phyloP scores from a whole-genome alignment of 2,113 vertebrate species.

The Leptocoma aspasia region DNA sequence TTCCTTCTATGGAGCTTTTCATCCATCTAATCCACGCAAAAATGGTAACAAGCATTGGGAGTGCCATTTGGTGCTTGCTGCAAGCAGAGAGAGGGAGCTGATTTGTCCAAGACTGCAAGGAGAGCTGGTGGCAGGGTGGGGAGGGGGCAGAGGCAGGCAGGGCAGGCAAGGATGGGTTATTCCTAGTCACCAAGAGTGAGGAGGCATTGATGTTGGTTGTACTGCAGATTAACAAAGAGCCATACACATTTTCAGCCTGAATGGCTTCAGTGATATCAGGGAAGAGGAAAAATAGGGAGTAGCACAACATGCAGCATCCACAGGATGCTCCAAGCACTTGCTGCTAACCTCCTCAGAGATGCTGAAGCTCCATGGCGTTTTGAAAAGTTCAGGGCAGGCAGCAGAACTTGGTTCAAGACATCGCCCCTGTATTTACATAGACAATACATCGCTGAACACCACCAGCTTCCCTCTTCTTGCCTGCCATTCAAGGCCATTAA shows the following conservation, averaged over 20 bases:
- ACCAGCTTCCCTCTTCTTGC: neutral
- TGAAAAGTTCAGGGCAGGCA: neutral
- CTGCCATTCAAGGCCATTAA: neutral
- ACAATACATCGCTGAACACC: neutral
- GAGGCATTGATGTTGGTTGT: neutral
- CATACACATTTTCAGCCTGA: neutral
- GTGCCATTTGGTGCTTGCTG: neutral
- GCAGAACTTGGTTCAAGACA: neutral
- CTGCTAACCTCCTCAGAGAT: neutral
- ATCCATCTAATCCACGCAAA: neutral
- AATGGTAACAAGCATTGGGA: neutral
- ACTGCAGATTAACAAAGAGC: neutral
- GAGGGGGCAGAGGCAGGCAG: neutral
- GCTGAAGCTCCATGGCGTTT: neutral
- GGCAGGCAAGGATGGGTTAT: neutral
- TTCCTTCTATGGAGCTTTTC: neutral
- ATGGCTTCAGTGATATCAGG: neutral
- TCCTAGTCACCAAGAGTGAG: neutral
- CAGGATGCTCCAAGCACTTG: neutral
- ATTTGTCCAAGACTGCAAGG: neutral
- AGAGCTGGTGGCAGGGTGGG: neutral
- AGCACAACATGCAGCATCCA: fast-evolving
- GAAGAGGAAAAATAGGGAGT: neutral
- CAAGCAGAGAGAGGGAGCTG: neutral
- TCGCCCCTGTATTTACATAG: neutral